Evolutionary conservation across 2,113 vertebrate species (phyloP).

Genomic region (Tonatia bakeri): DNA sequence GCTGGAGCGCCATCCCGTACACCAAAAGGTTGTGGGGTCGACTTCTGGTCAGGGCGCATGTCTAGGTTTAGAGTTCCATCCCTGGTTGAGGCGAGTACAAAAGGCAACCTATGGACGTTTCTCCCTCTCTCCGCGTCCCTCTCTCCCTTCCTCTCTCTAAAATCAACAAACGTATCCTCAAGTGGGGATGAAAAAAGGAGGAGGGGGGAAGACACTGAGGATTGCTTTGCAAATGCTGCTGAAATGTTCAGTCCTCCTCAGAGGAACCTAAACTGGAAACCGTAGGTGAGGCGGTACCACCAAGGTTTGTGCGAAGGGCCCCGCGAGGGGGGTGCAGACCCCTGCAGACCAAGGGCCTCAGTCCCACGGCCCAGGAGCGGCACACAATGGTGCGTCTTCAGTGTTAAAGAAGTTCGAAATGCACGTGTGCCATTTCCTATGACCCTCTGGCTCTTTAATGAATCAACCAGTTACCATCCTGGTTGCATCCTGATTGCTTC

Average conservation of each 20-base stretch:
- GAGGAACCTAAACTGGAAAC: not conserved
- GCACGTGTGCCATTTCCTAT: not conserved
- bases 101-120: too few relatives aligned
- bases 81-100: too few relatives aligned
- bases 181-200: not conserved
- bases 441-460: not conserved
- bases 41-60: too few relatives aligned
- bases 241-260: not conserved
- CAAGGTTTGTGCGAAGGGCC: not conserved
- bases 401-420: not conserved
- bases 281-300: accelerated
- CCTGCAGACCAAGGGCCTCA: not conserved
- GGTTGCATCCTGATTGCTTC: not conserved
- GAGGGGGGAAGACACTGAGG: not conserved
- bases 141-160: too few relatives aligned
- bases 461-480: too few relatives aligned
- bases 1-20: too few relatives aligned
- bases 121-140: too few relatives aligned
- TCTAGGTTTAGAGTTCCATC: too few relatives aligned
- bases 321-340: not conserved
- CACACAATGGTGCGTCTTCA: not conserved
- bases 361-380: not conserved
- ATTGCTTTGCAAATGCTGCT: not conserved
- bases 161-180: too few relatives aligned
- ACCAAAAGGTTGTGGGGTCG: too few relatives aligned